phyloP scores from a whole-genome alignment of 1,140 invertebrate species.

The Trialeurodes vaporariorum region DNA sequence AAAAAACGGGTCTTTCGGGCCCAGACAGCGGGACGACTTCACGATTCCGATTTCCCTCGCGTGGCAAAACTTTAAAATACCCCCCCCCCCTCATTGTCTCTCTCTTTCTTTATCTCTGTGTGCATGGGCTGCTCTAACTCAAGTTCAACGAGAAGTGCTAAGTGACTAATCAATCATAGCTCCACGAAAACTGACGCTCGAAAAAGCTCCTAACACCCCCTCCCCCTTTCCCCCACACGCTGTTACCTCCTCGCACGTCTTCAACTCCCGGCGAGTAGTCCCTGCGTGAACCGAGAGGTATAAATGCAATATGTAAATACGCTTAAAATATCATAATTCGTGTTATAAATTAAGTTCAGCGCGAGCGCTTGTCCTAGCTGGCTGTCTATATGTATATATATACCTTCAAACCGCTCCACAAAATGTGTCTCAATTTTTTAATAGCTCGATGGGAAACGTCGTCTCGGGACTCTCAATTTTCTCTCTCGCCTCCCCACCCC shows the following conservation, averaged over 20 bases:
- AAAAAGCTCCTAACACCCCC: too few relatives aligned
- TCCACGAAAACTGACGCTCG: neutral
- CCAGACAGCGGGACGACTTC: too few relatives aligned
- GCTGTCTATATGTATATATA: too few relatives aligned
- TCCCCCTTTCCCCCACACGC: too few relatives aligned
- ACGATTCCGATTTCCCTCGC: too few relatives aligned
- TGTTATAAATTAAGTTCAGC: neutral
- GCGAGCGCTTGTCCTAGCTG: neutral
- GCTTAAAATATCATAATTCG: neutral
- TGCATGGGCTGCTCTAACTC: too few relatives aligned
- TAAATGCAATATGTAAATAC: conserved; percentile 1
- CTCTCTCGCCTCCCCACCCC: neutral
- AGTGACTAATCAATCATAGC: neutral
- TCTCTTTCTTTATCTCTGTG: too few relatives aligned
- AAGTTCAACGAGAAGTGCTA: too few relatives aligned
- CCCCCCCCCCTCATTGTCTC: too few relatives aligned
- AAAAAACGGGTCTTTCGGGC: too few relatives aligned
- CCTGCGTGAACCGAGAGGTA: neutral
- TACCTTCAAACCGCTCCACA: too few relatives aligned
- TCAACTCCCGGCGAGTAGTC: neutral
- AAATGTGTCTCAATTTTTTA: neutral
- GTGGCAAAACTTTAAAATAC: too few relatives aligned
- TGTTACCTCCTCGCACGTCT: neutral
- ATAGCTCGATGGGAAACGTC: neutral
- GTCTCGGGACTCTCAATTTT: neutral